phyloP scores from a whole-genome alignment of 2,113 vertebrate species.

The Otocyon megalotis region DNA sequence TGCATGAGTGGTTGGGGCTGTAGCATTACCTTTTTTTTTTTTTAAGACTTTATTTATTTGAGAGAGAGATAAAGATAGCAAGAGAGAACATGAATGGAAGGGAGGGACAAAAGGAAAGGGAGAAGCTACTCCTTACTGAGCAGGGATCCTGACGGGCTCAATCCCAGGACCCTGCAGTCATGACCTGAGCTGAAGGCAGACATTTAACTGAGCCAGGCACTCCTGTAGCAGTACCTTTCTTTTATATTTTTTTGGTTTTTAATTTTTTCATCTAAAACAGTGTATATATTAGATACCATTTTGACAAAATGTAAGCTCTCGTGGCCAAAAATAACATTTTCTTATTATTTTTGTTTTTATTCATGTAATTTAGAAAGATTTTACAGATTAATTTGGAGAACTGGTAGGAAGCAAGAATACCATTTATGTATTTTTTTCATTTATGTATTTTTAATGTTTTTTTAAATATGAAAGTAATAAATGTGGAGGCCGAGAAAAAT shows the following conservation, averaged over 20 bases:
- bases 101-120: no score
- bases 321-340: not conserved
- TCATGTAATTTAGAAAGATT: slow-evolving; percentile 25
- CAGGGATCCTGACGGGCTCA: no score
- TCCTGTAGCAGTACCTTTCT: not conserved
- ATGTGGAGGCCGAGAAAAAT: not conserved
- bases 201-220: no score
- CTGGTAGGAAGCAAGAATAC: not conserved
- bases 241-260: not conserved
- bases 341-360: not conserved
- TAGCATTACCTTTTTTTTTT: not conserved
- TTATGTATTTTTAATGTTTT: not conserved
- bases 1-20: not conserved
- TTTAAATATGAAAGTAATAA: not conserved
- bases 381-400: slow-evolving; percentile 35
- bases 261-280: not conserved
- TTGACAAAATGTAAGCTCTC: not conserved
- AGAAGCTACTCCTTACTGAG: no score
- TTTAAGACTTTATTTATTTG: no score
- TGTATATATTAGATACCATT: not conserved
- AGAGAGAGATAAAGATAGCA: no score
- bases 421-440: not conserved
- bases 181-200: no score
- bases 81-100: no score
- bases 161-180: no score